Evolutionary conservation across 2,113 vertebrate genomes (phyloP), one percentile per base, ranked within the genome.

Genomic region (Coregonus clupeaformis): DNA sequence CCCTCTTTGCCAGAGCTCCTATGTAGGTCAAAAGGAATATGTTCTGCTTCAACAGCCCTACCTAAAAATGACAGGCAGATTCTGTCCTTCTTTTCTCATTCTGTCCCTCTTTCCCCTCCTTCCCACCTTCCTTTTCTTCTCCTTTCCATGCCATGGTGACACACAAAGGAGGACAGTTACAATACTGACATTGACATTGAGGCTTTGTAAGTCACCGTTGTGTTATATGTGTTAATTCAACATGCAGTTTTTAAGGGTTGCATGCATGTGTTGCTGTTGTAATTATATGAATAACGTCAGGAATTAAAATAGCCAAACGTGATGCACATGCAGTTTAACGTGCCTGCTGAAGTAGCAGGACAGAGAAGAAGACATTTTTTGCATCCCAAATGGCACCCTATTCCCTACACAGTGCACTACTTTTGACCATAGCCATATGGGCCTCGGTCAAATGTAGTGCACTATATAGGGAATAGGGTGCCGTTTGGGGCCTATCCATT

Each of bases 21-120:
- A 91, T 91, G 85, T 90, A 86, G 90, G 90, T 91, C 90, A 90
- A 67, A 78, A 86, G 73, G 86, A 90, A 91, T 88, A 78, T 86
- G 88, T 91, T 91, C 89, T 80, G 86, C 83, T 82, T 89, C 81
- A 77, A 79, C 82, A 85, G 77, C 79, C 74, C 85, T 74, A 88
- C 87, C 85, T 87, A 84, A 68, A 84, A 84, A 83, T 89, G 86
- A 88, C 85, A 84, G 75, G 30, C 7, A 70, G 4, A 82, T 67
- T 76, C 77, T 87, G 85, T 81, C 83, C 87, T 87, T 84, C 72
- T 88, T 86, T 82, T 75, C 25, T 29, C 59, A 18, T 20, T 62
- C n/a, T n/a, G n/a, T n/a, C n/a, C n/a, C n/a, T n/a, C n/a, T 42
- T 25, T 62, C 20, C 76, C 32, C 42, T 45, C 42, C 42, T 45